Evolutionary conservation across 2,797 vertebrate species (phyloP).

Genomic region (Meriones psammophilus): DNA sequence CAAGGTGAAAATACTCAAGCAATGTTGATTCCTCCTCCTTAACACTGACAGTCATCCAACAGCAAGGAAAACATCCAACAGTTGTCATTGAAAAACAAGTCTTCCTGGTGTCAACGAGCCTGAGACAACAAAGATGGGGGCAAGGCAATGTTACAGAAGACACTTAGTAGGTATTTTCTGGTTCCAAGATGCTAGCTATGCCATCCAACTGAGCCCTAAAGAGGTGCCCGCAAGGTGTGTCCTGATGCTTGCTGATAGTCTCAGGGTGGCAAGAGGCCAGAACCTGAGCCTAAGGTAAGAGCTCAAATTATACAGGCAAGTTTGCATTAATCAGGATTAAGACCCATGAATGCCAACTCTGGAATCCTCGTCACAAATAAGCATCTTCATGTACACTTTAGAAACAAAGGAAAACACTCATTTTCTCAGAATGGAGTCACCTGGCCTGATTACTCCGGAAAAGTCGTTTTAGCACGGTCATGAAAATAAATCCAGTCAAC

Average conservation of each 20-base stretch:
- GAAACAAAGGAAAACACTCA: constrained; percentile 83
- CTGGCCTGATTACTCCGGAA: constrained; percentile 65
- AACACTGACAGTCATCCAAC: neutral
- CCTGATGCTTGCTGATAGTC: constrained; percentile 67
- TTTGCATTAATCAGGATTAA: constrained; percentile 81
- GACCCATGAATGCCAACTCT: constrained; percentile 69
- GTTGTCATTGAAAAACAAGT: neutral
- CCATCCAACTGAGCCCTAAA: neutral
- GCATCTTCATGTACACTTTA: constrained; percentile 74
- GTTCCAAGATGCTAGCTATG: constrained; percentile 49
- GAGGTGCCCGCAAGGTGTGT: constrained; percentile 52
- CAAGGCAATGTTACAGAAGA: constrained; percentile 17
- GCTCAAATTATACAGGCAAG: constrained; percentile 78
- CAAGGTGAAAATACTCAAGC: neutral
- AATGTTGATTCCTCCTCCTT: neutral
- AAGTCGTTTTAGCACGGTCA: constrained; percentile 35
- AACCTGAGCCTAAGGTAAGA: constrained; percentile 67
- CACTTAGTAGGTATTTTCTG: constrained; percentile 46
- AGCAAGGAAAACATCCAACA: constrained; percentile 30
- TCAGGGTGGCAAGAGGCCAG: constrained; percentile 78
- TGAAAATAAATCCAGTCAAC: constrained; percentile 39
- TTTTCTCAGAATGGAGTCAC: constrained; percentile 75
- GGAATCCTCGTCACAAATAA: constrained; percentile 77
- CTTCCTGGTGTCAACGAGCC: neutral
- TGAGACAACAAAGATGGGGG: neutral